Evolutionary conservation across 2,113 vertebrate genomes (phyloP).

Genomic region (Castor canadensis): DNA sequence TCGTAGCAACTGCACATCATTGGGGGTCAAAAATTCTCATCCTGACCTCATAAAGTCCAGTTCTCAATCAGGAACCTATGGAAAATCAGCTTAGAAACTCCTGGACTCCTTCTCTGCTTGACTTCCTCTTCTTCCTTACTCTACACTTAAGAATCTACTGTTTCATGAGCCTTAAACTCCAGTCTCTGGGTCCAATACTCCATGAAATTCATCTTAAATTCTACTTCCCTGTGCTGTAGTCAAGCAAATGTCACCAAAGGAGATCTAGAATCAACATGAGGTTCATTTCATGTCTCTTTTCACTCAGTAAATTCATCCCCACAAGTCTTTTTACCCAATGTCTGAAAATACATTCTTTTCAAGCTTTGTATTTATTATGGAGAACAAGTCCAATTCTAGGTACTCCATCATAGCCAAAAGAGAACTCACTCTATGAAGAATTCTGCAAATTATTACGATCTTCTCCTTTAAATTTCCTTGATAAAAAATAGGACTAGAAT

Average conservation of each 20-base stretch:
- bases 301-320: neutral
- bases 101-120: neutral
- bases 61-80: neutral
- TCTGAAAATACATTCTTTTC: neutral
- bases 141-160: neutral
- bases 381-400: neutral
- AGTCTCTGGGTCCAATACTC: fast-evolving
- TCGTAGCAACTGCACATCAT: neutral
- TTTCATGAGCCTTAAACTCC: neutral
- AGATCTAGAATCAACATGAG: neutral
- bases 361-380: neutral
- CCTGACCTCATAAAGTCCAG: neutral
- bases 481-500: neutral
- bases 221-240: fast-evolving
- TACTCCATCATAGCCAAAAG: neutral
- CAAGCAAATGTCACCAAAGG: neutral
- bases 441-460: neutral
- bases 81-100: neutral
- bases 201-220: fast-evolving
- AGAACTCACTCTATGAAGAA: neutral
- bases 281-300: neutral
- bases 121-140: neutral
- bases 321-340: neutral
- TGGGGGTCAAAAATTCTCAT: neutral
- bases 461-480: neutral